Conservation (phyloP, 2,888 invertebrate species). For the Drosophila demipolita region DNA sequence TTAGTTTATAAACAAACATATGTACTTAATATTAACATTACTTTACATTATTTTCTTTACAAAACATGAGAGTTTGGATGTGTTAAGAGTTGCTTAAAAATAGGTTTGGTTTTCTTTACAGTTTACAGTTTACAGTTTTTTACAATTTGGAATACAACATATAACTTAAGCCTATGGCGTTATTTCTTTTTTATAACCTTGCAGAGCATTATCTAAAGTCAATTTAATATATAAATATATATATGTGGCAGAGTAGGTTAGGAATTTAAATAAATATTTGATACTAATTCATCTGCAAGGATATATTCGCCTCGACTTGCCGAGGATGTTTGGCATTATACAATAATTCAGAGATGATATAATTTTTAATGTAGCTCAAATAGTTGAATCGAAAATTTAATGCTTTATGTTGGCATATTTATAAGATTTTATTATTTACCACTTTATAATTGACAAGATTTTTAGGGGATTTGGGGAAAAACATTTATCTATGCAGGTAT, state of each 20-base stretch:
- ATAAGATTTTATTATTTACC: slow-evolving; percentile 3
- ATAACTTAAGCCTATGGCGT: slow-evolving; percentile 44
- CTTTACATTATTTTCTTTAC: slow-evolving; percentile 43
- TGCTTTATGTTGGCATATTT: slow-evolving; percentile 1
- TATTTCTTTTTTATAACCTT: slow-evolving; percentile 23
- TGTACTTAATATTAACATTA: slow-evolving; percentile 48
- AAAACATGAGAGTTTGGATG: slow-evolving; percentile 45
- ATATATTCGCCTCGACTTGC: slow-evolving; percentile 7
- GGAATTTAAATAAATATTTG: neutral
- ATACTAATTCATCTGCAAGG: slow-evolving; percentile 7
- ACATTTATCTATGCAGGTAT: neutral
- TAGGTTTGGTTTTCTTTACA: slow-evolving; percentile 13
- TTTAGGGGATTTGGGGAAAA: slow-evolving; percentile 1
- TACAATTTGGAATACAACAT: slow-evolving; percentile 31
- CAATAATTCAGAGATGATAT: slow-evolving; percentile 7
- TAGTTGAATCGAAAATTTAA: neutral
- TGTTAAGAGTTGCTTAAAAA: slow-evolving; percentile 29
- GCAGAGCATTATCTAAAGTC: slow-evolving; percentile 7
- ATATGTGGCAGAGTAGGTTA: neutral
- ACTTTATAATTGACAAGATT: neutral
- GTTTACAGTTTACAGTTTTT: slow-evolving; percentile 19
- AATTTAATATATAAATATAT: neutral
- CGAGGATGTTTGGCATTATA: slow-evolving; percentile 6
- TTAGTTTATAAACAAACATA: slow-evolving; percentile 50
- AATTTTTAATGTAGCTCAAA: slow-evolving; percentile 16